Evolutionary conservation across 2,113 vertebrate genomes (phyloP).

Genomic region (Hippocampus comes): DNA sequence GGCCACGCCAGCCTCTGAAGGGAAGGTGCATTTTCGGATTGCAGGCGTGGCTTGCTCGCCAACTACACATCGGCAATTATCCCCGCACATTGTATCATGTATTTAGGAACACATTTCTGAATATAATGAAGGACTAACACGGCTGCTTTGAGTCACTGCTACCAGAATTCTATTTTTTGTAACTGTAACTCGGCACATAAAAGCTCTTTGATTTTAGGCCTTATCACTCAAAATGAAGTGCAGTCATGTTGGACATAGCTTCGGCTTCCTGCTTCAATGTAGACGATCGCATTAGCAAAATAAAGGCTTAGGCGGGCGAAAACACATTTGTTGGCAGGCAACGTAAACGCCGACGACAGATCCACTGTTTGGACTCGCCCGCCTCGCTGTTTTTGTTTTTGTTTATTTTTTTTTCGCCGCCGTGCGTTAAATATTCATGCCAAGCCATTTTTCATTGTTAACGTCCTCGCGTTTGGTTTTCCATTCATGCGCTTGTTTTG

Average conservation of each 20-base stretch:
- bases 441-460: conserved; percentile 18
- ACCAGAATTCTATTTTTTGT: not conserved
- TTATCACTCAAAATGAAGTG: not conserved
- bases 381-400: not conserved
- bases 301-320: not conserved
- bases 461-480: not conserved
- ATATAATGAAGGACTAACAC: too few species aligned
- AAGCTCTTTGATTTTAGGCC: not conserved
- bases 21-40: too few species aligned
- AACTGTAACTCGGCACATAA: not conserved
- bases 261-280: too few species aligned
- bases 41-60: too few species aligned
- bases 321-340: conserved; percentile 23
- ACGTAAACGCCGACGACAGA: not conserved
- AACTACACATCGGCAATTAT: too few species aligned
- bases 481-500: not conserved
- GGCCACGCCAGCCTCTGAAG: too few species aligned
- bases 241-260: not conserved
- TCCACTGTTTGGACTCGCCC: not conserved
- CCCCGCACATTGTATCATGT: too few species aligned
- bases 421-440: conserved; percentile 22
- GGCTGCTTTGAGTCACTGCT: too few species aligned
- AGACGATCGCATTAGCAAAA: too few species aligned
- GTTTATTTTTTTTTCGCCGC: not conserved
- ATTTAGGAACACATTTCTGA: too few species aligned